Conservation (phyloP, 2,113 vertebrate species). For the Gambusia holbrooki region DNA sequence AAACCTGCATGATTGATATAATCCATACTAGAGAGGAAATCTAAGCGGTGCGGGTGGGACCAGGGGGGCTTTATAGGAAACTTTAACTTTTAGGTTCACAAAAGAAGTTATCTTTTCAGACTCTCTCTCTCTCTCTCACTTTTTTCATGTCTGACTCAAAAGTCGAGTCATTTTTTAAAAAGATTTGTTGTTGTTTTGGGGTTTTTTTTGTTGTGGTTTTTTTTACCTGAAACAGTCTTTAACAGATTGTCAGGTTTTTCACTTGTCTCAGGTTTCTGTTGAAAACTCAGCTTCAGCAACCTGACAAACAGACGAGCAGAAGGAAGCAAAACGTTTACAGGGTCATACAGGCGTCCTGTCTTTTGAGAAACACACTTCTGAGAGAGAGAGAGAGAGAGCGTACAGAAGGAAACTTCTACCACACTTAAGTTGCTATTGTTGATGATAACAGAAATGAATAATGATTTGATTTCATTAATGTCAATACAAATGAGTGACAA, state of each 20-base stretch:
- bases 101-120: constrained; percentile 71
- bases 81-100: constrained; percentile 68
- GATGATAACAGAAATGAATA: constrained; percentile 75
- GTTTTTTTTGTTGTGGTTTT: not conserved
- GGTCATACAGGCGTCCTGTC: constrained; percentile 24
- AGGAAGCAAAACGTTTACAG: constrained; percentile 4
- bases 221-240: constrained; percentile 28
- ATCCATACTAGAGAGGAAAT: constrained; percentile 72
- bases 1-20: constrained; percentile 83
- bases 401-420: constrained; percentile 65
- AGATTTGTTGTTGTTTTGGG: too few relatives aligned
- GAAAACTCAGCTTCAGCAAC: constrained; percentile 28
- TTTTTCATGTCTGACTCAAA: constrained; percentile 50
- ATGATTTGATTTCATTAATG: constrained; percentile 60
- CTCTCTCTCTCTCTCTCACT: constrained; percentile 57
- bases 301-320: constrained; percentile 5
- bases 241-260: constrained; percentile 19
- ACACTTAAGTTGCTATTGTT: constrained; percentile 74
- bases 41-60: constrained; percentile 63
- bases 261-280: constrained; percentile 27
- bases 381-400: constrained; percentile 43
- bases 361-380: constrained; percentile 19
- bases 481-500: constrained; percentile 73
- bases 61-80: constrained; percentile 67
- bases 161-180: constrained; percentile 3